These are phyloP conservation scores for Drosophila melanogaster DNA, from an alignment of 1,140 invertebrate species.

Conservation along the genomic window DNA sequence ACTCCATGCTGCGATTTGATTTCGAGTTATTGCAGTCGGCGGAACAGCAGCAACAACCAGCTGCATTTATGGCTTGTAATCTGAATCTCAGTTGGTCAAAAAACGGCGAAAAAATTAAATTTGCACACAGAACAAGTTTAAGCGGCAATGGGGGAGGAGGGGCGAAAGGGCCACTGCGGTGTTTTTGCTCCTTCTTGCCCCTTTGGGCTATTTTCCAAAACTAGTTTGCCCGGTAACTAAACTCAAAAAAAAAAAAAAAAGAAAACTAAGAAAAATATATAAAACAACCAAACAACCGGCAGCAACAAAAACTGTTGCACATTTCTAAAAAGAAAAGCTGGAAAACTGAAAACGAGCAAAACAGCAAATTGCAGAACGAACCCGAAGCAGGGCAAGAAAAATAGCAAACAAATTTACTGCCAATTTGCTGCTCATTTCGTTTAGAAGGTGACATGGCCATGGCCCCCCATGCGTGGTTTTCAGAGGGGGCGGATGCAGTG, in stretches of 20 bases:
- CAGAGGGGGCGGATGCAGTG: constrained; percentile 3
- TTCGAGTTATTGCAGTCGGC: constrained; percentile 71
- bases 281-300: neutral
- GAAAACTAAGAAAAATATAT: neutral
- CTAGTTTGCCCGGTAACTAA: constrained; percentile 65
- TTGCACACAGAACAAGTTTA: constrained; percentile 78
- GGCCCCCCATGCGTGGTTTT: constrained; percentile 59
- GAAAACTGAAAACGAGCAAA: constrained; percentile 38
- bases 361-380: constrained; percentile 49
- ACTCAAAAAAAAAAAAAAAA: constrained; percentile 30
- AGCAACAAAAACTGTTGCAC: constrained; percentile 71
- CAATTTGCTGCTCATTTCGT: constrained; percentile 81
- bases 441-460: constrained; percentile 78
- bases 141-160: constrained; percentile 43
- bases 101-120: constrained; percentile 74
- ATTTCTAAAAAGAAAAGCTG: constrained; percentile 54
- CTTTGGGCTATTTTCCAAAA: constrained; percentile 65
- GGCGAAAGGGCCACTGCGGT: neutral
- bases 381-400: constrained; percentile 60
- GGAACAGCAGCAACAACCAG: constrained; percentile 16
- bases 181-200: constrained; percentile 52
- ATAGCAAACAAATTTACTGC: constrained; percentile 82
- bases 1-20: constrained; percentile 72
- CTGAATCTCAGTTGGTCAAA: constrained; percentile 71
- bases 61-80: constrained; percentile 72